phyloP scores from a whole-genome alignment of 2,797 vertebrate species.

The Macropus fuliginosus region DNA sequence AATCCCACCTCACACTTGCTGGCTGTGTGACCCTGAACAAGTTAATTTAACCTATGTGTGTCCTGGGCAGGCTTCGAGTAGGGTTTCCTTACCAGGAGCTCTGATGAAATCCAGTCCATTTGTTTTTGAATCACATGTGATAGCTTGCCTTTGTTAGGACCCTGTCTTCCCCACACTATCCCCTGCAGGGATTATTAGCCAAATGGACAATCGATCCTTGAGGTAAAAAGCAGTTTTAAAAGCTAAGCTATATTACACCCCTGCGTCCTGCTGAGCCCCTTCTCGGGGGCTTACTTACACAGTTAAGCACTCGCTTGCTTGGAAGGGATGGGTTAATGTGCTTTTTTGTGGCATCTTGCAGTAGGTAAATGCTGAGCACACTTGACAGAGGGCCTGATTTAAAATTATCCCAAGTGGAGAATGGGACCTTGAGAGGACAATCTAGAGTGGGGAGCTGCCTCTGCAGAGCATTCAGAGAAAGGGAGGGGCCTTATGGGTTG shows the following conservation, averaged over 20 bases:
- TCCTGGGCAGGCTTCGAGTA: no score
- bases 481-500: neutral
- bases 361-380: neutral
- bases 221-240: neutral
- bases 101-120: neutral
- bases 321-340: no score
- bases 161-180: no score
- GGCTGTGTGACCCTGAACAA: neutral
- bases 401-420: neutral
- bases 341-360: neutral
- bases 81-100: neutral
- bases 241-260: neutral
- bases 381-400: neutral
- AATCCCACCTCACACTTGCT: neutral
- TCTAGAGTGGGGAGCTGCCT: neutral
- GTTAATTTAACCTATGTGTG: neutral
- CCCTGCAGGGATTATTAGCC: neutral
- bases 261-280: neutral
- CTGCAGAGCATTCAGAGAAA: neutral
- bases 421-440: neutral
- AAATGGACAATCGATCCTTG: neutral
- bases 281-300: no score
- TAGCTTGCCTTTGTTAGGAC: neutral
- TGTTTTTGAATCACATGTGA: no score
- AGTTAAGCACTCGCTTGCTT: neutral